Evolutionary conservation across 2,113 vertebrate species (phyloP).

Genomic region (Scopus umbretta): DNA sequence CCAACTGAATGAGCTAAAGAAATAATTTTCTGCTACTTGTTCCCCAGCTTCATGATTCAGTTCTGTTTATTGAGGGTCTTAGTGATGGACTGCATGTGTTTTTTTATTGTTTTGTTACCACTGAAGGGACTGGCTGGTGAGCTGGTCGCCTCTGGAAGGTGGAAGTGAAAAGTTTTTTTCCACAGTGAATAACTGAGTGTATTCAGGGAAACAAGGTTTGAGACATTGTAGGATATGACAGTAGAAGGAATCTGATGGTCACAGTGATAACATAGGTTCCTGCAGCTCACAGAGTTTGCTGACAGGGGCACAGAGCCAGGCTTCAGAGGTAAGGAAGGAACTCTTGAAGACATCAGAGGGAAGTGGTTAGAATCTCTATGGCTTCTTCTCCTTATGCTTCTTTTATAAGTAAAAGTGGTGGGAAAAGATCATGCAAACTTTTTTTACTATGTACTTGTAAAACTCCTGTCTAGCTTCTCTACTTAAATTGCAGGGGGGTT

Average conservation of each 20-base stretch:
- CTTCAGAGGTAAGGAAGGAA: not conserved
- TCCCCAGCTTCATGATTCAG: not conserved
- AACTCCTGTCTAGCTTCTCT: not conserved
- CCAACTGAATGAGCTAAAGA: not conserved
- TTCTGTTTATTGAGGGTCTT: not conserved
- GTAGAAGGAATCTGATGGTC: not conserved
- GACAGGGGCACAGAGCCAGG: not conserved
- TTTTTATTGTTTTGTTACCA: not conserved
- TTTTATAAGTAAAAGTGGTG: not conserved
- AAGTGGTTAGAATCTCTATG: not conserved
- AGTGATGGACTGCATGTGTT: not conserved
- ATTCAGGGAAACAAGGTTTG: not conserved
- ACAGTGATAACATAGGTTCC: not conserved
- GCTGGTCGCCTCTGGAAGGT: not conserved
- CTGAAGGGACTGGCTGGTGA: not conserved
- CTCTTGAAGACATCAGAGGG: not conserved
- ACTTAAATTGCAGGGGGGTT: not conserved
- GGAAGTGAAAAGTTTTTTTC: not conserved
- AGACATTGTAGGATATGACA: not conserved
- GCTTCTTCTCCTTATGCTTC: not conserved
- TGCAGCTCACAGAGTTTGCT: not conserved
- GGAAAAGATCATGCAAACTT: not conserved
- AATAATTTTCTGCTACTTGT: not conserved
- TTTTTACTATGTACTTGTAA: not conserved
- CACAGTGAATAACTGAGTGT: rapidly evolving